These are phyloP conservation scores for Enteromius paludinosus DNA, from an alignment of 2,797 vertebrate genomes.

Conservation along the genomic window DNA sequence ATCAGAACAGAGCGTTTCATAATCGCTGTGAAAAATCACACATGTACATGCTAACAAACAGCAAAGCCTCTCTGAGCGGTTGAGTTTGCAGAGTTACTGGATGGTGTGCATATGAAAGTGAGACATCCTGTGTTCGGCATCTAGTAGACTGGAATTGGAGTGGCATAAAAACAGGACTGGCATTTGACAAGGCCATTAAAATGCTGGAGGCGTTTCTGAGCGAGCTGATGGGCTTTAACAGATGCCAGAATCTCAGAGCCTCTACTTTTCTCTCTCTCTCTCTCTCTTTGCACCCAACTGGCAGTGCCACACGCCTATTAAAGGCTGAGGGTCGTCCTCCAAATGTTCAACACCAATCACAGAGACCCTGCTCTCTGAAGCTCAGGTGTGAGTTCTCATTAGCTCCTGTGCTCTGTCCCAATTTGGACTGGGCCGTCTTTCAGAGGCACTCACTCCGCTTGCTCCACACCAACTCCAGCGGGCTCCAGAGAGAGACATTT, in stretches of 20 bases:
- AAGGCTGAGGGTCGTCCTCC: conserved; percentile 71
- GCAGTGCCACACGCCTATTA: conserved; percentile 62
- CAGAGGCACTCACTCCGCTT: not conserved
- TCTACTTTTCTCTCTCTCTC: conserved; percentile 68
- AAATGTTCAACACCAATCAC: conserved; percentile 64
- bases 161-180: conserved; percentile 82
- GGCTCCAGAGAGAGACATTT: not conserved
- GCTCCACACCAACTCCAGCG: not conserved
- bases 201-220: conserved; percentile 85
- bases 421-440: conserved; percentile 40
- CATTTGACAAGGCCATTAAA: conserved; percentile 86
- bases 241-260: conserved; percentile 79
- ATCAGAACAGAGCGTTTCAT: conserved; percentile 35
- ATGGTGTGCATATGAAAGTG: conserved; percentile 71
- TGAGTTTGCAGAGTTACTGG: conserved; percentile 11
- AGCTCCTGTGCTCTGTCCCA: conserved; percentile 52
- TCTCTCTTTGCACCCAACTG: conserved; percentile 63
- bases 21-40: conserved; percentile 39
- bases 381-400: conserved; percentile 66
- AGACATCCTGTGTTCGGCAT: conserved; percentile 77
- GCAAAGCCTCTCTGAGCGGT: not conserved
- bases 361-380: conserved; percentile 50
- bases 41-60: conserved; percentile 23
- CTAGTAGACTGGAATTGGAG: conserved; percentile 82
- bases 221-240: conserved; percentile 80